Conservation (phyloP, 2,113 vertebrate genomes). For the Heterotis niloticus region DNA sequence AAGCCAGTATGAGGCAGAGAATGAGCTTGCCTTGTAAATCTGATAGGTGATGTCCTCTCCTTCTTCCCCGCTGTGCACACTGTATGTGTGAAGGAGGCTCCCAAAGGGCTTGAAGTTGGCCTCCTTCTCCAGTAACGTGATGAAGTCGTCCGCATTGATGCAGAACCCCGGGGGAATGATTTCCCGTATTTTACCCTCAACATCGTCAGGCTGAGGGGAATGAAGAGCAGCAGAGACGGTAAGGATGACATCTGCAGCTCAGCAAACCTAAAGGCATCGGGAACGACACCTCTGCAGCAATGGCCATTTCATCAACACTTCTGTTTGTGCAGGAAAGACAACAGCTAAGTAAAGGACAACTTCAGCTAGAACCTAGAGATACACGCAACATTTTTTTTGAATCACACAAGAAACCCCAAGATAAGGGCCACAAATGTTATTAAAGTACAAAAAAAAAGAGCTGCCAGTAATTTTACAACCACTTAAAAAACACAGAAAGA, state of each 20-base stretch:
- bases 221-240: background rate
- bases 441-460: background rate
- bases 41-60: conserved; percentile 84
- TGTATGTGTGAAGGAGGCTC: conserved; percentile 82
- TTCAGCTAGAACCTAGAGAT: too few relatives aligned
- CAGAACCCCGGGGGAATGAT: conserved; percentile 89
- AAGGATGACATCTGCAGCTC: background rate
- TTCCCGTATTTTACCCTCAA: conserved; percentile 88
- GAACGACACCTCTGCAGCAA: too few relatives aligned
- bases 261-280: background rate
- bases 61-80: conserved; percentile 81
- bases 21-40: conserved; percentile 82
- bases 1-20: background rate
- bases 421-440: background rate
- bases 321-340: too few relatives aligned
- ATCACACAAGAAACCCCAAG: background rate
- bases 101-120: conserved; percentile 93
- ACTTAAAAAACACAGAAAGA: background rate
- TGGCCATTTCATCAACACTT: too few relatives aligned
- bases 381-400: background rate
- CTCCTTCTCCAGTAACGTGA: conserved; percentile 88
- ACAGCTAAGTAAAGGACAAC: background rate
- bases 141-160: conserved; percentile 86
- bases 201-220: conserved; percentile 77
- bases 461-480: background rate